Conservation (phyloP, 2,113 vertebrate species). For the Apteryx owenii region DNA sequence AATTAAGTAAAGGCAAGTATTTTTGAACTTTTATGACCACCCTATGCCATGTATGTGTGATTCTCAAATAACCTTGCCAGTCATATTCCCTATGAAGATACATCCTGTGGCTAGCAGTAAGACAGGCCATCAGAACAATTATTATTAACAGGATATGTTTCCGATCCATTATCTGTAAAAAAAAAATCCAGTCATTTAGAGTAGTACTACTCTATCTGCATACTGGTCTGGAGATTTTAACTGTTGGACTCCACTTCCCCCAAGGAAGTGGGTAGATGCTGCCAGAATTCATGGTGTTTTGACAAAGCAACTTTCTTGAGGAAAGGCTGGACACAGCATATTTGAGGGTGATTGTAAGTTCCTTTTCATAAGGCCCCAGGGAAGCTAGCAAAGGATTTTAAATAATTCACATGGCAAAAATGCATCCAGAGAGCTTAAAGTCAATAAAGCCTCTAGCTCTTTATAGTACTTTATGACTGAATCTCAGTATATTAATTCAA, state of each 20-base stretch:
- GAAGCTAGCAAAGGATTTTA: neutral
- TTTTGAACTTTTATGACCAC: neutral
- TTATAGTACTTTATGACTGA: conserved; percentile 14
- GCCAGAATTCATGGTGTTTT: neutral
- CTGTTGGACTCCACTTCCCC: neutral
- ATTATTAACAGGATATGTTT: neutral
- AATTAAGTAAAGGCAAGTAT: neutral
- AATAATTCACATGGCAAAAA: conserved; percentile 56
- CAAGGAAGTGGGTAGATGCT: neutral
- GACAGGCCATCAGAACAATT: neutral
- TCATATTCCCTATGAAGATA: neutral
- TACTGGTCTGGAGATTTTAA: neutral
- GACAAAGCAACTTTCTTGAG: neutral
- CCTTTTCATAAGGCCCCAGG: conserved; percentile 39
- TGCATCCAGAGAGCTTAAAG: conserved; percentile 17
- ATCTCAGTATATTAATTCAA: conserved; percentile 38
- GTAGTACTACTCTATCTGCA: neutral
- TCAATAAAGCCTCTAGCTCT: conserved; percentile 54
- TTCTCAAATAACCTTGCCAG: neutral
- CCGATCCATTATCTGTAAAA: neutral
- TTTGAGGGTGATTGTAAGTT: neutral
- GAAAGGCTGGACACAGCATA: neutral
- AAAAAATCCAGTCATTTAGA: neutral
- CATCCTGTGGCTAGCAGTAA: neutral
- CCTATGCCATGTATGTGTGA: neutral